A percentile compares a stretch with the other conserved stretches of the same genome.
Evolutionary conservation across 2,888 invertebrate genomes (phyloP).

Genomic region (Hermaeophaga mercurialis): DNA sequence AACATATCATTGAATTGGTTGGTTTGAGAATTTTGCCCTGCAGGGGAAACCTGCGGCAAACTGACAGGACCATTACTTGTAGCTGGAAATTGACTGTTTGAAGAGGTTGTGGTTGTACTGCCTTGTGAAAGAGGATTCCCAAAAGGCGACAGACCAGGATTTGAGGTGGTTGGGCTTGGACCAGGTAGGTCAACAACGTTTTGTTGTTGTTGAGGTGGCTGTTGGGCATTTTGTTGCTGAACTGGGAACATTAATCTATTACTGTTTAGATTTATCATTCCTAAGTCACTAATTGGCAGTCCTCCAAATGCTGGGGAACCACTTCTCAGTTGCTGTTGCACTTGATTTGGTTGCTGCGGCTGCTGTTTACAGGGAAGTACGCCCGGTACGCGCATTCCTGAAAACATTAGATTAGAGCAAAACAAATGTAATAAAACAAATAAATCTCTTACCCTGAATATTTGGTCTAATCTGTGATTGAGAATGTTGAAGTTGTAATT

Average conservation of each 20-base stretch:
- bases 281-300: constrained; percentile 36
- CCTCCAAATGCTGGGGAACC: constrained; percentile 69
- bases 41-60: constrained; percentile 55
- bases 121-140: constrained; percentile 64
- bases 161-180: constrained; percentile 74
- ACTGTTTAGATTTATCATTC: constrained; percentile 47
- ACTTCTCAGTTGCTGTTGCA: constrained; percentile 63
- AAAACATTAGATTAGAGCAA: neutral
- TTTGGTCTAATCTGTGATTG: constrained; percentile 43
- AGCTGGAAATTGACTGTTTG: constrained; percentile 54
- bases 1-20: constrained; percentile 65
- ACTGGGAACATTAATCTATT: constrained; percentile 54
- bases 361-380: constrained; percentile 35
- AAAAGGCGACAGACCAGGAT: constrained; percentile 73
- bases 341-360: constrained; percentile 35
- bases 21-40: constrained; percentile 54
- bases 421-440: no score
- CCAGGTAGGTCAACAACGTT: constrained; percentile 77
- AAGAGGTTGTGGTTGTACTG: constrained; percentile 45
- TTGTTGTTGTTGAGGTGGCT: constrained; percentile 59
- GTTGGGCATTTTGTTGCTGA: constrained; percentile 50
- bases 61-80: constrained; percentile 57
- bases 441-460: constrained; percentile 35
- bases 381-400: constrained; percentile 33
- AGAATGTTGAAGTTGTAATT: constrained; percentile 59